Evolutionary conservation across 2,888 invertebrate species (phyloP).

Genomic region (Thymelicus sylvestris): DNA sequence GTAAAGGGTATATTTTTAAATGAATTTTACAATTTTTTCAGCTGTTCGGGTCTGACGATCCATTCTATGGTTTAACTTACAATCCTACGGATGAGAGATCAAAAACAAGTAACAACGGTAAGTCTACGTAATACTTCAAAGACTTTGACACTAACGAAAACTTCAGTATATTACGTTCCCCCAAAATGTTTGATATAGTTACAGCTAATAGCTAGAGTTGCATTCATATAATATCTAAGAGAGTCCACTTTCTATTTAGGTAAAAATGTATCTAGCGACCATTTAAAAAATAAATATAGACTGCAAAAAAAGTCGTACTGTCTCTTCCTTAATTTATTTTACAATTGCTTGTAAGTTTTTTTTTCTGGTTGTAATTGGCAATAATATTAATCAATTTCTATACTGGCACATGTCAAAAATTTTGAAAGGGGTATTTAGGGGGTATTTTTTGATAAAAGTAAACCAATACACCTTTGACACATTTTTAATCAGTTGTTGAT

Average conservation of each 20-base stretch:
- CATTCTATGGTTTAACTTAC: slow-evolving; percentile 79
- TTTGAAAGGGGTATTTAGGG: too few species aligned
- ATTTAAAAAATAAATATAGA: neutral
- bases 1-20: neutral
- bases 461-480: too few species aligned
- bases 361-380: too few species aligned
- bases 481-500: too few species aligned
- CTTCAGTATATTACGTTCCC: neutral
- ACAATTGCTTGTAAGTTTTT: too few species aligned
- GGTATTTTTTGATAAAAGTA: too few species aligned
- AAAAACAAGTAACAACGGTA: slow-evolving; percentile 69
- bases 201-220: slow-evolving; percentile 6
- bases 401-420: too few species aligned
- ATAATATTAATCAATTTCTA: too few species aligned
- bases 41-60: slow-evolving; percentile 80
- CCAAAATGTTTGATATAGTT: neutral
- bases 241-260: too few species aligned
- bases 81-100: slow-evolving; percentile 68
- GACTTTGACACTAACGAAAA: neutral
- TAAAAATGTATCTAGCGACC: too few species aligned
- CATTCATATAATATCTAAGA: neutral
- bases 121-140: slow-evolving; percentile 48
- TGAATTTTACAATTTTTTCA: slow-evolving; percentile 54
- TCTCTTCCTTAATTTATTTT: neutral
- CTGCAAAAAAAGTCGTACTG: neutral